phyloP scores from a whole-genome alignment of 2,113 vertebrate species.

The Casuarius casuarius region DNA sequence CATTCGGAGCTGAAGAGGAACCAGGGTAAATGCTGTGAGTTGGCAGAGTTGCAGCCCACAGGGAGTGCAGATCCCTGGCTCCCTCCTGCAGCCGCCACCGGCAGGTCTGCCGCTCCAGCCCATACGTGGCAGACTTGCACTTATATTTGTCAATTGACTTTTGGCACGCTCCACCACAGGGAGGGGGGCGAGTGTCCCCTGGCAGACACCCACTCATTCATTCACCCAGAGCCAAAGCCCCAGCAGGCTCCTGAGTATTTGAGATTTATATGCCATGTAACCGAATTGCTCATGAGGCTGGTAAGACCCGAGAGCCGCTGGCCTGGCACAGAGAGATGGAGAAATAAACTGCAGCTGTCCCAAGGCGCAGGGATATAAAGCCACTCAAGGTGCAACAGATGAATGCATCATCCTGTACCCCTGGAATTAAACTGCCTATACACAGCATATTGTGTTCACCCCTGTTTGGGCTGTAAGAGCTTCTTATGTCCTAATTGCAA shows the following conservation, averaged over 20 bases:
- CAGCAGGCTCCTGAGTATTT: rapidly evolving
- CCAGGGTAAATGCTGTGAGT: neutral
- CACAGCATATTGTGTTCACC: neutral
- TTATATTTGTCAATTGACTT: rapidly evolving
- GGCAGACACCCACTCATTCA: rapidly evolving
- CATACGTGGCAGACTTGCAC: neutral
- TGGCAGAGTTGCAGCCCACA: neutral
- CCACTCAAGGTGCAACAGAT: too few species aligned
- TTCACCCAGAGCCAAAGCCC: neutral
- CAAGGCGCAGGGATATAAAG: neutral
- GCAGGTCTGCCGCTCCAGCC: neutral
- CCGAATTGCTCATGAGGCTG: too few species aligned
- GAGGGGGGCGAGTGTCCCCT: rapidly evolving
- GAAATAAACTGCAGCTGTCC: neutral
- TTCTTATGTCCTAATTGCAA: neutral
- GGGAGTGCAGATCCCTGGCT: neutral
- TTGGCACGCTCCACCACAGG: rapidly evolving
- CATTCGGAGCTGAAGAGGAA: neutral
- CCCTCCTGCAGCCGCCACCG: too few species aligned
- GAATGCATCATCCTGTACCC: too few species aligned
- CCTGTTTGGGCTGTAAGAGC: neutral
- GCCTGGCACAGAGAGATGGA: neutral
- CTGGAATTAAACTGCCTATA: neutral
- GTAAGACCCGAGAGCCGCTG: neutral
- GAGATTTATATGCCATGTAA: rapidly evolving